phyloP scores from a whole-genome alignment of 1,140 invertebrate genomes.

The Agrypnia vestita region DNA sequence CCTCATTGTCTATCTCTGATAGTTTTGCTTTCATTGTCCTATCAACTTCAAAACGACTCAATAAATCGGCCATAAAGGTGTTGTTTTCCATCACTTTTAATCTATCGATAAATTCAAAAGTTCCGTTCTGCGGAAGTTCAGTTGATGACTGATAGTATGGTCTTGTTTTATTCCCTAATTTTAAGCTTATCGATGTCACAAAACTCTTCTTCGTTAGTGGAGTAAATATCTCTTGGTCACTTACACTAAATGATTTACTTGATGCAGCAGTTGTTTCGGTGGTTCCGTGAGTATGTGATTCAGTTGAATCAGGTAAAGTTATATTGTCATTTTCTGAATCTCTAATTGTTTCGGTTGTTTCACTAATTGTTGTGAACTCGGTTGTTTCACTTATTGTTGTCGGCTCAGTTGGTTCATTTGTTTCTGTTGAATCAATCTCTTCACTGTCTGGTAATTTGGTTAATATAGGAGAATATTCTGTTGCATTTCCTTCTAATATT shows the following conservation, averaged over 20 bases:
- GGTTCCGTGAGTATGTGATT: background rate
- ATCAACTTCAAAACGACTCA: conserved; percentile 52
- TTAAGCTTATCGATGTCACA: conserved; percentile 66
- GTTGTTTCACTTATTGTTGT: conserved; percentile 18
- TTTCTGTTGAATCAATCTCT: conserved; percentile 23
- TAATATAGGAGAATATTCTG: conserved; percentile 4
- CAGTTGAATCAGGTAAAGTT: conserved; percentile 5
- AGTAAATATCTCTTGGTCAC: conserved; percentile 41
- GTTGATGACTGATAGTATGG: conserved; percentile 50
- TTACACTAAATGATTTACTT: conserved; percentile 26
- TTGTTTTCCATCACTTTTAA: conserved; percentile 39
- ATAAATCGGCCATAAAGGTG: conserved; percentile 47
- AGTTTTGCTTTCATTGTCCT: conserved; percentile 46
- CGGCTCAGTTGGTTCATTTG: conserved; percentile 26
- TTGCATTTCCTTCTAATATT: conserved; percentile 3
- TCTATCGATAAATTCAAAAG: conserved; percentile 15
- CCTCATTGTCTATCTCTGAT: conserved; percentile 46
- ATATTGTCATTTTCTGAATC: conserved; percentile 3
- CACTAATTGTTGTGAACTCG: background rate
- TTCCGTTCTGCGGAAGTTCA: conserved; percentile 12
- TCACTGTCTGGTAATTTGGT: too few species aligned
- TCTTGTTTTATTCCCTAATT: conserved; percentile 63
- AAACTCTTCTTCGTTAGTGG: conserved; percentile 65
- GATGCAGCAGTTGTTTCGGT: conserved; percentile 39
- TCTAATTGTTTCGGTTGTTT: background rate